Percentiles rank a stretch among this genome's conserved stretches.
phyloP scores from a whole-genome alignment of 2,888 invertebrate species.

The Drosophila niveifrons region DNA sequence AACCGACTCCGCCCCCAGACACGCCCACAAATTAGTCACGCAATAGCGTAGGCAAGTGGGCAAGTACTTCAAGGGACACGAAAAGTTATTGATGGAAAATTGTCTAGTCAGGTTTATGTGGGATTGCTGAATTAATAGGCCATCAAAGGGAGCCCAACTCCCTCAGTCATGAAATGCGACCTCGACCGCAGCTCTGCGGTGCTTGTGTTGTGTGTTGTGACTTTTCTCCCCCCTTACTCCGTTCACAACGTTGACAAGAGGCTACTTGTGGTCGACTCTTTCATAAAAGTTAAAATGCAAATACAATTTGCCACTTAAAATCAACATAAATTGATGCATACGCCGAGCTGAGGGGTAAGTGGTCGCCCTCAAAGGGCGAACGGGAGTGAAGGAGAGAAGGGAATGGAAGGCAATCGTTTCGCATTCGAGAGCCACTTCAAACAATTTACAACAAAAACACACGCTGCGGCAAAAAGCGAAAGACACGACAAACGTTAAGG shows the following conservation, averaged over 20 bases:
- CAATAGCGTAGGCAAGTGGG: slow-evolving; percentile 2
- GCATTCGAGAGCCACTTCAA: slow-evolving; percentile 66
- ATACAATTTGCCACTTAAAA: slow-evolving; percentile 81
- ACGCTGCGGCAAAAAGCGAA: slow-evolving; percentile 6
- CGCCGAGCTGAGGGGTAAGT: slow-evolving; percentile 27
- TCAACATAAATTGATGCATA: slow-evolving; percentile 68
- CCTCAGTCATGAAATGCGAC: slow-evolving; percentile 9
- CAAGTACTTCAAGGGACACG: slow-evolving; percentile 15
- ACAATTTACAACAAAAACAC: slow-evolving; percentile 60
- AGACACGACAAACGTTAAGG: slow-evolving; percentile 1
- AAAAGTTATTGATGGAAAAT: slow-evolving; percentile 40
- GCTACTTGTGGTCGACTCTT: slow-evolving; percentile 70
- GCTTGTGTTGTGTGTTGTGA: slow-evolving; percentile 30
- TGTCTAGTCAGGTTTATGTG: slow-evolving; percentile 11
- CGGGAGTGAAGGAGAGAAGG: background rate
- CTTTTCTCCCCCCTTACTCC: background rate
- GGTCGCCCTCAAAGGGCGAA: slow-evolving; percentile 4
- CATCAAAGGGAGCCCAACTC: slow-evolving; percentile 36
- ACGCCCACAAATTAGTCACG: slow-evolving; percentile 39
- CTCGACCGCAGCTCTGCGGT: slow-evolving; percentile 43
- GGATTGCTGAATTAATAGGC: slow-evolving; percentile 38
- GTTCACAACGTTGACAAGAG: slow-evolving; percentile 37
- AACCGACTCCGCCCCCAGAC: background rate
- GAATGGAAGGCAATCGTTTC: slow-evolving; percentile 41
- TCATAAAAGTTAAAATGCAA: slow-evolving; percentile 72